phyloP scores from a whole-genome alignment of 2,797 vertebrate genomes.

The Chelon labrosus region DNA sequence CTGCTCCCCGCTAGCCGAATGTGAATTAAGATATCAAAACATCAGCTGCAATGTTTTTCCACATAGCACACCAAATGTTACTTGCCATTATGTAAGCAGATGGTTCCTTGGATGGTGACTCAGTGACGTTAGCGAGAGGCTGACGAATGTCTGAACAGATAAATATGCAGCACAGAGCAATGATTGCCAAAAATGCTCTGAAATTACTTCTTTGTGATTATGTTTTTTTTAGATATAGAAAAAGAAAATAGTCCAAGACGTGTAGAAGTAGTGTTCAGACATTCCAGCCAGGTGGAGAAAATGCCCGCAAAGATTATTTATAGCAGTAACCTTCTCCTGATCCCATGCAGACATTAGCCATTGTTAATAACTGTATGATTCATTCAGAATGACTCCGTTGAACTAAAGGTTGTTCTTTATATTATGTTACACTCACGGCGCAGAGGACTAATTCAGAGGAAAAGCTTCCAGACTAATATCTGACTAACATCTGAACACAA shows the following conservation, averaged over 20 bases:
- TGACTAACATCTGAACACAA: constrained; percentile 32
- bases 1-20: constrained; percentile 30
- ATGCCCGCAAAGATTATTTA: constrained; percentile 27
- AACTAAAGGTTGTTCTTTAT: constrained; percentile 1
- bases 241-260: constrained; percentile 11
- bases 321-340: constrained; percentile 20
- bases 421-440: constrained; percentile 6
- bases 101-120: constrained; percentile 43
- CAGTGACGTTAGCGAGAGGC: constrained; percentile 30
- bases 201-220: background rate
- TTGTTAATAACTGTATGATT: constrained; percentile 18
- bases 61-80: constrained; percentile 29
- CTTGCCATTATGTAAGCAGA: constrained; percentile 42
- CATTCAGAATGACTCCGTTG: background rate
- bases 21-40: constrained; percentile 47
- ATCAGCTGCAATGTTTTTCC: constrained; percentile 37
- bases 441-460: constrained; percentile 3
- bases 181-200: background rate
- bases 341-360: constrained; percentile 4
- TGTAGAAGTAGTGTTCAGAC: background rate
- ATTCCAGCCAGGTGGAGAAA: constrained; percentile 6
- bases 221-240: background rate
- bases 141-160: constrained; percentile 13
- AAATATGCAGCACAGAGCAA: constrained; percentile 16
- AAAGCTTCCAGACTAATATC: constrained; percentile 24